phyloP scores from a whole-genome alignment of 2,797 vertebrate genomes.

The Periparus ater region DNA sequence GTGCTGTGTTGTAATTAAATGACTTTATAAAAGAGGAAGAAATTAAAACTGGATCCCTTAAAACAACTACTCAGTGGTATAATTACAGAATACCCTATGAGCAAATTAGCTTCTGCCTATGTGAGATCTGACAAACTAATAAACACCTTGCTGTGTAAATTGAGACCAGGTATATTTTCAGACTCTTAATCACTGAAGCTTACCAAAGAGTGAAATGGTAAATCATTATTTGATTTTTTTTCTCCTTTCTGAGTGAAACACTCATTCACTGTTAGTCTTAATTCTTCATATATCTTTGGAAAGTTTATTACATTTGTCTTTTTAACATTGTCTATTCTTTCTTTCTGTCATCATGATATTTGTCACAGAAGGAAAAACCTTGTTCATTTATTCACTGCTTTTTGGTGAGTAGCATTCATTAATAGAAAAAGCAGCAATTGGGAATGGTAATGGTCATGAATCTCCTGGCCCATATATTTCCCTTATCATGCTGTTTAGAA shows the following conservation, averaged over 20 bases:
- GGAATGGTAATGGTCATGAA: neutral
- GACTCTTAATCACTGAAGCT: constrained; percentile 50
- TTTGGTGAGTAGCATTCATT: neutral
- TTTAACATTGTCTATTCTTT: neutral
- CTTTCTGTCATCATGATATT: neutral
- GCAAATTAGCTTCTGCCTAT: constrained; percentile 52
- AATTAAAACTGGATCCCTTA: constrained; percentile 45
- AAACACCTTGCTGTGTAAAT: constrained; percentile 66
- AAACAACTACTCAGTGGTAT: constrained; percentile 44
- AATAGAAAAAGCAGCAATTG: neutral
- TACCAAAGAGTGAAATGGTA: constrained; percentile 20
- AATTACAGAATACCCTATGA: constrained; percentile 53
- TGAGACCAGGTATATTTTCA: constrained; percentile 53
- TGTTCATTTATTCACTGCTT: neutral
- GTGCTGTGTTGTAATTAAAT: constrained; percentile 45
- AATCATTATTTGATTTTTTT: neutral
- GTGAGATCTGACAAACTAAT: constrained; percentile 64
- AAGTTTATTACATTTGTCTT: neutral
- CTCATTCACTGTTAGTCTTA: neutral
- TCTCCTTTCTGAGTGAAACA: neutral
- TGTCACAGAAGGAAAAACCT: neutral
- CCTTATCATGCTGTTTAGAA: neutral
- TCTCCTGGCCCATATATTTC: neutral
- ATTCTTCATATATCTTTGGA: neutral
- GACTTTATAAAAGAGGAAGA: constrained; percentile 49